phyloP scores from a whole-genome alignment of 2,888 invertebrate species.

The Yponomeuta malinellus region DNA sequence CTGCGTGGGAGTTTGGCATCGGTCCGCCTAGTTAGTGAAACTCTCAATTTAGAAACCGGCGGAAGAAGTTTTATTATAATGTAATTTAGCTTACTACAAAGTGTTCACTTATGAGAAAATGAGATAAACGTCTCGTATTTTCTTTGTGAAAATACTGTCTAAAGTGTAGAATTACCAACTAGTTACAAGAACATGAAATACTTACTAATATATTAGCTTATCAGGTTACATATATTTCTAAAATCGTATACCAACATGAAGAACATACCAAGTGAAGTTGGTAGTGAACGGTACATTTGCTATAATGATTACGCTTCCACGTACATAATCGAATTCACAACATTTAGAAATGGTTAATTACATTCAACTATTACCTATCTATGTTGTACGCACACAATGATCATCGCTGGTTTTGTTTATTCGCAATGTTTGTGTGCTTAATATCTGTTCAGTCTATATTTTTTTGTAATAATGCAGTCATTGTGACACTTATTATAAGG shows the following conservation, averaged over 20 bases:
- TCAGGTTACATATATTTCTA: slow-evolving; percentile 1
- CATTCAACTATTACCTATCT: not conserved
- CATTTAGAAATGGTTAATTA: not conserved
- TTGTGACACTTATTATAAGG: not conserved
- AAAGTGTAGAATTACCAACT: too few species aligned
- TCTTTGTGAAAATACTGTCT: not conserved
- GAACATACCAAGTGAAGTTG: not conserved
- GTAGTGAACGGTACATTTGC: not conserved
- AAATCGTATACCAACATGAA: slow-evolving; percentile 11
- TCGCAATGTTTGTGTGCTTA: not conserved
- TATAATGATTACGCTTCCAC: not conserved
- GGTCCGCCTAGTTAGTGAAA: too few species aligned
- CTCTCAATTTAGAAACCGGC: too few species aligned
- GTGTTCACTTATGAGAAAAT: not conserved
- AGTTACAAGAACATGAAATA: not conserved
- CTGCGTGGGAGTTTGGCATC: too few species aligned
- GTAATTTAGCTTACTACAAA: not conserved
- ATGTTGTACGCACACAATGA: not conserved
- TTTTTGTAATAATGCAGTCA: not conserved
- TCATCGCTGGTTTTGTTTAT: not conserved
- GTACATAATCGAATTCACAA: not conserved
- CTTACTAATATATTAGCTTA: not conserved
- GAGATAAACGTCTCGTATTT: not conserved
- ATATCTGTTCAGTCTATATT: not conserved
- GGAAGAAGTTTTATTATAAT: too few species aligned